These are phyloP conservation scores for Tiliacea aurago DNA, from an alignment of 2,888 invertebrate genomes.

Conservation along the genomic window DNA sequence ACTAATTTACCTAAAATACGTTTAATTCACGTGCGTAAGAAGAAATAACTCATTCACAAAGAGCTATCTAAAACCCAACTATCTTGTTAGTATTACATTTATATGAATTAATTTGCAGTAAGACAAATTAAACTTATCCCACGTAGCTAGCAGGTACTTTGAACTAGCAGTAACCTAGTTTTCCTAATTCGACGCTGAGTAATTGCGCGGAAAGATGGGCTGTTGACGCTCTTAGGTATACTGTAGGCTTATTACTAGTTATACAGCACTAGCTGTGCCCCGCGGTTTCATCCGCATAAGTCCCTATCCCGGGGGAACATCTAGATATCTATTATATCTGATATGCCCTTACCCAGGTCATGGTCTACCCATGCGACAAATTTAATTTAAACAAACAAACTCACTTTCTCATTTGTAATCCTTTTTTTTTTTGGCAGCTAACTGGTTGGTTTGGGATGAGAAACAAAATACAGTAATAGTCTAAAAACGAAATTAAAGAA, in stretches of 20 bases:
- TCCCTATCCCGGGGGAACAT: no score
- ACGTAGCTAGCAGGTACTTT: constrained; percentile 10
- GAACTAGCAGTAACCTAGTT: constrained; percentile 11
- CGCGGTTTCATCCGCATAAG: no score
- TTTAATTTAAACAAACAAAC: no score
- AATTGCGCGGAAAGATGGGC: constrained; percentile 3
- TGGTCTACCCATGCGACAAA: no score
- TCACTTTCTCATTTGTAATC: no score
- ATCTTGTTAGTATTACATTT: not conserved
- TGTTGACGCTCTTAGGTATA: not conserved
- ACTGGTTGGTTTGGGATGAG: no score
- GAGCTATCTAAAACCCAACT: not conserved
- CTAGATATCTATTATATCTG: no score
- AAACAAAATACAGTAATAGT: no score
- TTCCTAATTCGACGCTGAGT: constrained; percentile 7
- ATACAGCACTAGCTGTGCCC: no score
- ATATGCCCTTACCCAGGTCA: no score
- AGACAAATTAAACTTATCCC: constrained; percentile 8
- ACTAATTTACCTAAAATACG: not conserved
- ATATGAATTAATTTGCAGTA: not conserved
- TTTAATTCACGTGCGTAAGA: not conserved
- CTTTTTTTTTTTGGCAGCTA: no score
- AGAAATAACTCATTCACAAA: not conserved
- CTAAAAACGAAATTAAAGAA: no score
- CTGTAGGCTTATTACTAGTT: not conserved